Conservation (phyloP, 2,888 invertebrate species). For the Podotricha telesiphe region DNA sequence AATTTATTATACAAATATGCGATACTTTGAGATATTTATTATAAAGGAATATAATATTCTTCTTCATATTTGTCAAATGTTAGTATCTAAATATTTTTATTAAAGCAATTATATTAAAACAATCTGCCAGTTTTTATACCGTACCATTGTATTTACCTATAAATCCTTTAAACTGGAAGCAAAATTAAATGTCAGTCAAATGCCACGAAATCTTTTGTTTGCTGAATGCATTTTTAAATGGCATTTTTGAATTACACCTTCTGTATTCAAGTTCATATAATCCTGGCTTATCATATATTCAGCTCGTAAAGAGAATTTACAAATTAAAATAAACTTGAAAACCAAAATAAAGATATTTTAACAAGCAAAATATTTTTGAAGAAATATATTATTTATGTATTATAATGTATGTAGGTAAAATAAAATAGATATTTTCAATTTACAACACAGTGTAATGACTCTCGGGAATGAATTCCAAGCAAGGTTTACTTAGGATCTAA, state of each 20-base stretch:
- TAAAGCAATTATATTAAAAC: not conserved
- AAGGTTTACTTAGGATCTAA: conserved; percentile 75
- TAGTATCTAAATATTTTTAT: not conserved
- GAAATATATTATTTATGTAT: not conserved
- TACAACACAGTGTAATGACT: conserved; percentile 45
- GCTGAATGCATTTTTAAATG: conserved; percentile 33
- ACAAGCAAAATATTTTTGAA: not conserved
- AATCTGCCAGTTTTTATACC: not conserved
- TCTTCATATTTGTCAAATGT: not conserved
- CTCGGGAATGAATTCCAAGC: conserved; percentile 62
- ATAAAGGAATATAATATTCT: not conserved
- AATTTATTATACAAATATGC: conserved; percentile 9
- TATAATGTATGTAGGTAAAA: not conserved
- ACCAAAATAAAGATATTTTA: no score
- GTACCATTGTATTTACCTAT: conserved; percentile 1
- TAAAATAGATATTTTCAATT: conserved; percentile 17
- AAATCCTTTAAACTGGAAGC: conserved; percentile 29
- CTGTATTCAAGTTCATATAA: conserved; percentile 24
- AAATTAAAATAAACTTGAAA: no score
- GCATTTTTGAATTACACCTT: conserved; percentile 34
- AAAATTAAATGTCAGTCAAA: conserved; percentile 41
- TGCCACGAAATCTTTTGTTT: conserved; percentile 31
- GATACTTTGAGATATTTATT: not conserved
- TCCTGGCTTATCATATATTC: not conserved
- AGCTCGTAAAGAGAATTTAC: not conserved